Conservation (phyloP, 1,140 invertebrate species). For the Aphaenogaster ashmeadi region DNA sequence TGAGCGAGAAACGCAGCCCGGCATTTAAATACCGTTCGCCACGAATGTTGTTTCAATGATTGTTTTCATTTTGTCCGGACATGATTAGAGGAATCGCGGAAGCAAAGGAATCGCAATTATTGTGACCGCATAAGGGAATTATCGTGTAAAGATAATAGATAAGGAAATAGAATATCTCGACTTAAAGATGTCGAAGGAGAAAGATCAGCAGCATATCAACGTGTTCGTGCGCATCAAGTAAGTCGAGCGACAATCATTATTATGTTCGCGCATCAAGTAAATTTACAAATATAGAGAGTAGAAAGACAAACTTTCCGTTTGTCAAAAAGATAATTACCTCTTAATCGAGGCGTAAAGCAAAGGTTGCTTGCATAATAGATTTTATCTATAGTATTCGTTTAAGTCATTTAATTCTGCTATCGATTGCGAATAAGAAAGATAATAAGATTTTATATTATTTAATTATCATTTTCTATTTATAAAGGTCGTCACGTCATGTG, state of each 20-base stretch:
- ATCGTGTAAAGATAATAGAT: not conserved
- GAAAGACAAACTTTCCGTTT: not conserved
- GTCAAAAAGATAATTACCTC: not conserved
- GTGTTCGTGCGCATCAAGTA: conserved; percentile 24
- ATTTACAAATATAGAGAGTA: not conserved
- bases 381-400: too few species aligned
- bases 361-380: too few species aligned
- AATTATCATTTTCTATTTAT: too few species aligned
- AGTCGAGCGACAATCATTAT: not conserved
- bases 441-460: too few species aligned
- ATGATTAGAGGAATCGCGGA: not conserved
- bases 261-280: not conserved
- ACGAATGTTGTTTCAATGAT: not conserved
- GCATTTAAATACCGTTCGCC: not conserved
- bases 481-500: too few species aligned
- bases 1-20: not conserved
- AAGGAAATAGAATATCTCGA: not conserved
- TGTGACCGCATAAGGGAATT: not conserved
- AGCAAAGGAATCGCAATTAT: not conserved
- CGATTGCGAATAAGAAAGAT: too few species aligned
- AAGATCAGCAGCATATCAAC: not conserved
- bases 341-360: not conserved
- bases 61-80: not conserved
- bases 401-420: too few species aligned
- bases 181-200: not conserved